These are phyloP conservation scores for Apodemus sylvaticus DNA, from an alignment of 2,113 vertebrate genomes.

Conservation along the genomic window DNA sequence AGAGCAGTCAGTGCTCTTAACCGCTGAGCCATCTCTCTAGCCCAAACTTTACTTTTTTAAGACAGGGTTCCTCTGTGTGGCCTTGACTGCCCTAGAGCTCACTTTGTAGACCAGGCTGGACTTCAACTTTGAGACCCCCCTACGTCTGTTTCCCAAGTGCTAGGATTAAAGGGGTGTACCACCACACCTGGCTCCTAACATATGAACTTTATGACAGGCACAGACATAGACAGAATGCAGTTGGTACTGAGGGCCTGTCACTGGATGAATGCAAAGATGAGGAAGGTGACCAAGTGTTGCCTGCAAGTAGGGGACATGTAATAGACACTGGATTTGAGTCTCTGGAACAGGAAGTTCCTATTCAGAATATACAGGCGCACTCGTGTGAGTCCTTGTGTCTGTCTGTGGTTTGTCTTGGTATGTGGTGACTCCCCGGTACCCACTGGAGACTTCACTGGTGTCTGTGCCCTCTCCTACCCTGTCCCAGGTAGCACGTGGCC, in stretches of 20 bases:
- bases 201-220: not conserved
- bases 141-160: too few relatives aligned
- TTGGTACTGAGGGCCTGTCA: not conserved
- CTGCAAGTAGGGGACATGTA: too few relatives aligned
- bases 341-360: not conserved
- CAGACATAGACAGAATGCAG: not conserved
- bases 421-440: not conserved
- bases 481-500: not conserved
- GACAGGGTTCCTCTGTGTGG: too few relatives aligned
- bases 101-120: too few relatives aligned
- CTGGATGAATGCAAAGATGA: not conserved
- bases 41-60: too few relatives aligned
- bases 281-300: not conserved
- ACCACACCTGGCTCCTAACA: not conserved
- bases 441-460: not conserved
- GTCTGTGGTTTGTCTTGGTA: not conserved
- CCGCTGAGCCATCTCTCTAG: too few relatives aligned
- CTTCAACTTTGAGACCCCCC: too few relatives aligned
- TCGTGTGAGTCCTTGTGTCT: not conserved
- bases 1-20: too few relatives aligned
- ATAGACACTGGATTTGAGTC: not conserved
- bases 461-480: not conserved
- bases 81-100: too few relatives aligned
- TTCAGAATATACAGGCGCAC: not conserved
- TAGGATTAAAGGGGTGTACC: too few relatives aligned